Base-by-base conservation (phyloP, 1,140 invertebrate genomes). In the Zaprionus tsacasi region DNA sequence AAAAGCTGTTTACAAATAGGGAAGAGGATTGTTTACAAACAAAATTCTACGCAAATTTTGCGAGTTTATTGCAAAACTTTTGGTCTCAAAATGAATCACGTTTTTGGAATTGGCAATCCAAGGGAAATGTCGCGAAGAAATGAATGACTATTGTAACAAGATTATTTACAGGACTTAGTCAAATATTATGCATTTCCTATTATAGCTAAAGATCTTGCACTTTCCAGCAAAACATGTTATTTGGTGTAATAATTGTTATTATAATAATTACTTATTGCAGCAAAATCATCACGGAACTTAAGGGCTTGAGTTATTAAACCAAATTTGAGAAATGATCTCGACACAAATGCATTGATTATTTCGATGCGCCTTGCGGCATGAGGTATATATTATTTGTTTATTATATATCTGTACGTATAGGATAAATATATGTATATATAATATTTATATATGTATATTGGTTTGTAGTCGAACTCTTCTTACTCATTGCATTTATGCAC, bases 61-160 rank as follows among this genome's bases (percentile, higher is more conserved):
- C 38, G 21, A 43, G 35, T 40, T 65, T 74, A 35, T 43, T 30
- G 10, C 38, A 15, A 43, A 65, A 45, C 33, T 63, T 33, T n/a
- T 15, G 27, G 0, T 7, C 50, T 73, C 27, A 91, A 74, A 93
- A 99, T 99, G 99, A 99, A 99, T 93, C 95, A 99, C 91, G 93
- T 99, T 63, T 99, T 99, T 93, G 99, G 99, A 86, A 95, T 95
- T 93, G 96, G 95, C n/a, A 99, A 99, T 93, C 95, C 97, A 3
- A 99, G 99, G 92, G 96, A 97, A 81, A 21, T 21, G 2, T 21
- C 21, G 21, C 21, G 21, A 21, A 21, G 21, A 21, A 21, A 21
- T 21, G 21, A 21, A 21, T 21, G 21, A 21, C 21, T 21, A 21
- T 21, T 21, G 21, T 21, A 21, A 21, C 21, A 2, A 21, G 21